Percentiles rank a stretch among this genome's conserved stretches.
Evolutionary conservation across 1,140 invertebrate species (phyloP).

Genomic region (Protaetia brevitarsis): DNA sequence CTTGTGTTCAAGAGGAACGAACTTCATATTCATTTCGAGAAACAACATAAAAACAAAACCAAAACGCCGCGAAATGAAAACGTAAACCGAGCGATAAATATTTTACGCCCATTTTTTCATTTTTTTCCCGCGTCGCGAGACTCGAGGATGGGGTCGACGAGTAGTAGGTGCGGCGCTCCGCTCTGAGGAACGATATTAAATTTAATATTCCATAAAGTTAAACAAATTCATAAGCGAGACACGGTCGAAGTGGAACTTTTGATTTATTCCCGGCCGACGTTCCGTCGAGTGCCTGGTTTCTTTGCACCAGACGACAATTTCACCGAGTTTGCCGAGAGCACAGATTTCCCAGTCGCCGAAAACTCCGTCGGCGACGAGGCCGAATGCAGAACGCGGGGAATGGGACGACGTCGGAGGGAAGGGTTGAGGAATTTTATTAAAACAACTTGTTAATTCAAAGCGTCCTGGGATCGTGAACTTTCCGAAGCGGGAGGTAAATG

Average conservation of each 20-base stretch:
- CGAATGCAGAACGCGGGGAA: not conserved
- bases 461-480: conserved; percentile 43
- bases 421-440: conserved; percentile 44
- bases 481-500: not conserved
- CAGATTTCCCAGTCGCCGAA: conserved; percentile 2
- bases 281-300: conserved; percentile 33
- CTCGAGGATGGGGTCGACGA: no score
- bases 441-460: conserved; percentile 50
- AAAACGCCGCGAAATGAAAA: no score
- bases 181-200: conserved; percentile 32
- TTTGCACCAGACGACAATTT: no score
- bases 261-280: conserved; percentile 45
- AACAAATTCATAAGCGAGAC: conserved; percentile 44
- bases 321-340: not conserved
- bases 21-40: no score
- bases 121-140: no score
- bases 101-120: no score
- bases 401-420: no score
- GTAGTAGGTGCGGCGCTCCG: no score
- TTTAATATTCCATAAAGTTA: conserved; percentile 44
- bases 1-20: no score
- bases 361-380: not conserved
- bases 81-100: no score
- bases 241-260: conserved; percentile 40
- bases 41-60: no score